A percentile compares a stretch with the other conserved stretches of the same genome.
Evolutionary conservation across 1,140 invertebrate genomes (phyloP).

Genomic region (Scaptomyza pallida): DNA sequence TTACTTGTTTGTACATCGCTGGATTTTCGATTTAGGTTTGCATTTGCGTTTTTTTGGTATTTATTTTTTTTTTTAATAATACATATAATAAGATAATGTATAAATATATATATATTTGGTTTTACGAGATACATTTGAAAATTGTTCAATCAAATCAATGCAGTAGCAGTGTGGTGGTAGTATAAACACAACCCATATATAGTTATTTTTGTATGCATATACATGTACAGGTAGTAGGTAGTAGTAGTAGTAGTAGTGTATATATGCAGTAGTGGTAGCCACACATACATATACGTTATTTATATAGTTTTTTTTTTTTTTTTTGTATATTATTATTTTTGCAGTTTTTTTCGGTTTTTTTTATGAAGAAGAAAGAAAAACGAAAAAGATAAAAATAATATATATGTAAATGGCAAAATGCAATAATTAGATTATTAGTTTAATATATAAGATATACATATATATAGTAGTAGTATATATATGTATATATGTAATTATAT

Average conservation of each 20-base stretch:
- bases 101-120: slow-evolving; percentile 66
- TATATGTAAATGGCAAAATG: slow-evolving; percentile 84
- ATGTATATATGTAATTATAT: slow-evolving; percentile 60
- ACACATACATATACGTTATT: slow-evolving; percentile 83
- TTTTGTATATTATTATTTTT: slow-evolving; percentile 74
- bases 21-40: slow-evolving; percentile 75
- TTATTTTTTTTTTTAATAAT: slow-evolving; percentile 72
- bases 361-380: slow-evolving; percentile 84
- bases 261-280: slow-evolving; percentile 79
- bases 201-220: slow-evolving; percentile 83
- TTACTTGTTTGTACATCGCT: slow-evolving; percentile 84
- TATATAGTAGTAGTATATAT: slow-evolving; percentile 64
- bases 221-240: slow-evolving; percentile 83
- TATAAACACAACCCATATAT: slow-evolving; percentile 84
- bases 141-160: slow-evolving; percentile 82
- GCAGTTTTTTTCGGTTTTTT: slow-evolving; percentile 75
- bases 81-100: slow-evolving; percentile 72
- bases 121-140: slow-evolving; percentile 82
- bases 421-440: slow-evolving; percentile 83
- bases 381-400: slow-evolving; percentile 84
- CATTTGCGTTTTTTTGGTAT: slow-evolving; percentile 54
- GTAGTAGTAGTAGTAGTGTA: slow-evolving; percentile 76
- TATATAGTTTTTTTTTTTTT: slow-evolving; percentile 78
- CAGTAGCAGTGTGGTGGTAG: slow-evolving; percentile 81
- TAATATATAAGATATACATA: slow-evolving; percentile 77